These are phyloP conservation scores for Caenorhabditis sp. DNA, from an alignment of 2,888 invertebrate genomes.

Conservation along the genomic window DNA sequence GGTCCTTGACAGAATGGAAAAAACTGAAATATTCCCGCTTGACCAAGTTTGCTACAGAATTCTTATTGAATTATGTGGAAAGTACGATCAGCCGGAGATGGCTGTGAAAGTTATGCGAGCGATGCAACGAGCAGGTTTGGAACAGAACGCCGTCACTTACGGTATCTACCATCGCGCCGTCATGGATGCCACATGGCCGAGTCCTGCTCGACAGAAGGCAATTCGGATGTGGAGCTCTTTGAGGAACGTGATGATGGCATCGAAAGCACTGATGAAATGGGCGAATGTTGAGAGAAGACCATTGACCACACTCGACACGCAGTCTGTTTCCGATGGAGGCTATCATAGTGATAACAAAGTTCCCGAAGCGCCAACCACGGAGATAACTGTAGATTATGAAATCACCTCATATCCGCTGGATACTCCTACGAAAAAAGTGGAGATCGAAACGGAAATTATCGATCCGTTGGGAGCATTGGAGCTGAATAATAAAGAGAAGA, in stretches of 20 bases:
- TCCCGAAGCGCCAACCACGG: slow-evolving; percentile 2
- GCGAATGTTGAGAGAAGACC: slow-evolving; percentile 47
- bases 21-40: slow-evolving; percentile 85
- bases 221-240: slow-evolving; percentile 73
- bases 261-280: slow-evolving; percentile 32
- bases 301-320: slow-evolving; percentile 18
- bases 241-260: slow-evolving; percentile 49
- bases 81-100: slow-evolving; percentile 92
- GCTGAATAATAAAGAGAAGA: slow-evolving; percentile 15
- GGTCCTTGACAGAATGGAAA: slow-evolving; percentile 91
- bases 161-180: slow-evolving; percentile 92
- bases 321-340: slow-evolving; percentile 19
- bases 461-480: slow-evolving; percentile 60
- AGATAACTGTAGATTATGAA: slow-evolving; percentile 57
- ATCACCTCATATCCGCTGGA: slow-evolving; percentile 47
- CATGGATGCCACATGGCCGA: slow-evolving; percentile 77
- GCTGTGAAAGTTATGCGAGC: slow-evolving; percentile 90
- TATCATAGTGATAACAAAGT: slow-evolving; percentile 19
- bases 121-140: slow-evolving; percentile 94
- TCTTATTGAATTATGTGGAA: slow-evolving; percentile 97
- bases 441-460: slow-evolving; percentile 18
- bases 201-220: slow-evolving; percentile 68
- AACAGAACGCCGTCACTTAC: slow-evolving; percentile 98
- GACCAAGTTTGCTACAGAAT: slow-evolving; percentile 92
- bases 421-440: not conserved